These are phyloP conservation scores for Montipora efflorescens DNA, from an alignment of 64 coral and sea anemone genomes.

Conservation along the genomic window DNA sequence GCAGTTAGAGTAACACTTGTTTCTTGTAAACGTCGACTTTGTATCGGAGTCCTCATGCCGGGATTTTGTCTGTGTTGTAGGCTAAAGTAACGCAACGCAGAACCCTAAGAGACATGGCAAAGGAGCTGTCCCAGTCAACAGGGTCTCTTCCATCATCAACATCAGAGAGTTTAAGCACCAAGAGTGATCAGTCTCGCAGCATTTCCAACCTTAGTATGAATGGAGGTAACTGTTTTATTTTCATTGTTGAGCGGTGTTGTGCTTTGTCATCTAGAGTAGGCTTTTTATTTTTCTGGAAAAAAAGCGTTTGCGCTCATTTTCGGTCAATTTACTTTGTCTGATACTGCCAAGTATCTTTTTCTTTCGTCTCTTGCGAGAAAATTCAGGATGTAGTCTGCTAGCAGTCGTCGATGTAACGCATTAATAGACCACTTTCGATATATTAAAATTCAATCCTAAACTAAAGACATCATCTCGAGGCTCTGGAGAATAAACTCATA, in stretches of 20 bases:
- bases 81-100: conserved; percentile 61
- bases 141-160: conserved; percentile 84
- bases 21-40: neutral
- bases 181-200: conserved; percentile 86
- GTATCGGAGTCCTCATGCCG: neutral
- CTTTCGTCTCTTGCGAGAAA: too few species aligned
- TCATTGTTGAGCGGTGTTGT: neutral
- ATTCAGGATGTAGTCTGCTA: too few species aligned
- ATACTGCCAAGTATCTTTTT: too few species aligned
- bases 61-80: conserved; percentile 32
- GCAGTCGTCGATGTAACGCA: too few species aligned
- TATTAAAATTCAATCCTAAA: too few species aligned
- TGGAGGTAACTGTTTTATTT: conserved; percentile 70
- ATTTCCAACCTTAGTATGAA: conserved; percentile 77
- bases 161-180: conserved; percentile 79
- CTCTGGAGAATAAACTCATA: too few species aligned
- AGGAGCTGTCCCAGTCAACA: conserved; percentile 77
- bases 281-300: too few species aligned
- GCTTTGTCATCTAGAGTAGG: neutral
- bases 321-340: too few species aligned
- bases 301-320: too few species aligned
- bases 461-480: too few species aligned
- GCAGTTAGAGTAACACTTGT: too few species aligned
- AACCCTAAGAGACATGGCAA: conserved; percentile 85
- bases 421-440: too few species aligned